Conservation (phyloP, 2,113 vertebrate species). For the Machaerirhynchus nigripectus region DNA sequence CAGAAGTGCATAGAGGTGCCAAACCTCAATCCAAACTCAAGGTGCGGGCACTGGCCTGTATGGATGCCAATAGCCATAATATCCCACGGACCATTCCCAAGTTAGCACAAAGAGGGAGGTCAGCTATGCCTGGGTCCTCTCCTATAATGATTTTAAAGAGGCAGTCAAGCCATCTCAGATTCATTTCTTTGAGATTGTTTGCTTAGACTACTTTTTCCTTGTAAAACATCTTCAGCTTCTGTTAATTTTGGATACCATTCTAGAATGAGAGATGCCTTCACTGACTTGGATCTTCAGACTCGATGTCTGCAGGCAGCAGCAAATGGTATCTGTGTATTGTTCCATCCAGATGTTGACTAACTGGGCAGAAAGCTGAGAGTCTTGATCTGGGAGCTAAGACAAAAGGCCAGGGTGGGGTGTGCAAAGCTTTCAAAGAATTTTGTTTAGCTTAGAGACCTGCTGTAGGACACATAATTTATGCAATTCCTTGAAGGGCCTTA, state of each 20-base stretch:
- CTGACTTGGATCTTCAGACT: not conserved
- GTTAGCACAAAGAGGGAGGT: not conserved
- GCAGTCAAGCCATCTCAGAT: not conserved
- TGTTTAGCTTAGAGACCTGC: not conserved
- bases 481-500: not conserved
- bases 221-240: not conserved
- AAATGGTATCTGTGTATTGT: not conserved
- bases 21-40: not conserved
- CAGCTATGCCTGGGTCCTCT: not conserved
- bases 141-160: not conserved
- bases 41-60: not conserved
- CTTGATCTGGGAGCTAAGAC: not conserved
- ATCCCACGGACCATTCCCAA: not conserved
- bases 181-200: not conserved
- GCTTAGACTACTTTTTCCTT: not conserved
- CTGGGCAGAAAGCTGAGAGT: not conserved
- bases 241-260: not conserved
- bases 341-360: not conserved
- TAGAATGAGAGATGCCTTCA: not conserved
- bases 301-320: not conserved
- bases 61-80: not conserved
- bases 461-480: not conserved
- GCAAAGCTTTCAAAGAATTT: not conserved
- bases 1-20: not conserved
- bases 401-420: not conserved